A percentile compares a stretch with the other conserved stretches of the same genome.
Evolutionary conservation across 2,888 invertebrate species (phyloP).

Genomic region (Thera obeliscata): DNA sequence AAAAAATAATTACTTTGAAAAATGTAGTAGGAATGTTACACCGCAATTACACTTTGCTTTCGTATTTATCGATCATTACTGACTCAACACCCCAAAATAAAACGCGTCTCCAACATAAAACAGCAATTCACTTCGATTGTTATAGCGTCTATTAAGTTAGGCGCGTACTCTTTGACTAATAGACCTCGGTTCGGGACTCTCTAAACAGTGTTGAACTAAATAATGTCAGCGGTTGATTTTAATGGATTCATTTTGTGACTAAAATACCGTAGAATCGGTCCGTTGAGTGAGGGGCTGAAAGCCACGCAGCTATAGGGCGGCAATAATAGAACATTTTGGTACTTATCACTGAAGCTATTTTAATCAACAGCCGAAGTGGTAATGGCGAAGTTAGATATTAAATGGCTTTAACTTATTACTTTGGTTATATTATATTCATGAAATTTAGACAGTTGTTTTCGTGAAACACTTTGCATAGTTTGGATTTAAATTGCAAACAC

Average conservation of each 20-base stretch:
- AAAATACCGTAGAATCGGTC: conserved; percentile 8
- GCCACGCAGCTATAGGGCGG: conserved; percentile 1
- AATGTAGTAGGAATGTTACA: too few relatives aligned
- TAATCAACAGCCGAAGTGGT: not conserved
- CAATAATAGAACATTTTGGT: conserved; percentile 8
- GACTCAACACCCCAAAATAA: conserved; percentile 4
- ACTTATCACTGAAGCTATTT: not conserved
- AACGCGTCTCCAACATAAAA: conserved; percentile 2
- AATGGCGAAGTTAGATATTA: not conserved
- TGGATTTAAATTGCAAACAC: too few relatives aligned
- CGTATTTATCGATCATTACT: conserved; percentile 1
- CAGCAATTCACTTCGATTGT: conserved; percentile 23
- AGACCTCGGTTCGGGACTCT: conserved; percentile 23
- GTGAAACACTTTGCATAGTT: too few relatives aligned
- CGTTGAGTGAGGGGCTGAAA: conserved; percentile 7
- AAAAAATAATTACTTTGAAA: too few relatives aligned
- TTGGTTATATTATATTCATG: too few relatives aligned
- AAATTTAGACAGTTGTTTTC: too few relatives aligned
- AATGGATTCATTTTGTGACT: conserved; percentile 15
- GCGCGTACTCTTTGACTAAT: conserved; percentile 30
- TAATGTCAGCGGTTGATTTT: conserved; percentile 16
- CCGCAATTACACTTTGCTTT: too few relatives aligned
- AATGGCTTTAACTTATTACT: too few relatives aligned
- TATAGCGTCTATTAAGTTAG: conserved; percentile 31
- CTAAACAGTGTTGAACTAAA: conserved; percentile 22